Evolutionary conservation across 2,888 invertebrate species (phyloP).

Genomic region (Marasmarcha lunaedactyla): DNA sequence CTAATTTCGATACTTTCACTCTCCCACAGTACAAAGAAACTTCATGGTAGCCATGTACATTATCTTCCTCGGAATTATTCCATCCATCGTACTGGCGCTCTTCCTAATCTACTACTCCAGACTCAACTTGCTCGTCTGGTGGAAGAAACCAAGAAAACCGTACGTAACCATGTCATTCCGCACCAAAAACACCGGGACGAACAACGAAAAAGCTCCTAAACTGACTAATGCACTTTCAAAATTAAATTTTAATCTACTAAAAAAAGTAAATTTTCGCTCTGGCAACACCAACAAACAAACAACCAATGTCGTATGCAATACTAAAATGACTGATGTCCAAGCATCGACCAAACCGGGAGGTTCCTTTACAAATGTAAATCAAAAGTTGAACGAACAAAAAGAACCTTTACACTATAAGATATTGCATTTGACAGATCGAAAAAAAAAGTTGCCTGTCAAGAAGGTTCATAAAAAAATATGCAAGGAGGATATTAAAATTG

Average conservation of each 20-base stretch:
- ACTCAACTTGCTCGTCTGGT: conserved; percentile 71
- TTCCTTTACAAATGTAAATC: too few species aligned
- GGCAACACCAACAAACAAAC: too few species aligned
- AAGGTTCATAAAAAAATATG: conserved; percentile 36
- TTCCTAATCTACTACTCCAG: conserved; percentile 82
- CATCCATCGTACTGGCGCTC: conserved; percentile 74
- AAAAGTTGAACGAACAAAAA: too few species aligned
- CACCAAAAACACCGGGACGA: background rate
- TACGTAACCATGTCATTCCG: conserved; percentile 42
- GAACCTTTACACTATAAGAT: conserved; percentile 11
- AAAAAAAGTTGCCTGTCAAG: conserved; percentile 18
- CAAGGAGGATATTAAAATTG: conserved; percentile 46
- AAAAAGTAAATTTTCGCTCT: too few species aligned
- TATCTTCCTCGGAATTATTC: conserved; percentile 88
- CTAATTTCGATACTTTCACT: too few species aligned
- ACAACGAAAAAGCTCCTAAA: background rate
- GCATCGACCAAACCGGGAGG: too few species aligned
- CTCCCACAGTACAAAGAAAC: conserved; percentile 81
- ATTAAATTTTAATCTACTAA: conserved; percentile 1
- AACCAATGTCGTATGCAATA: too few species aligned
- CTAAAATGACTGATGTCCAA: background rate
- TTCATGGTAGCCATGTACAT: conserved; percentile 87
- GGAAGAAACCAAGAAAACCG: conserved; percentile 65
- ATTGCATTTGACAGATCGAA: conserved; percentile 15
- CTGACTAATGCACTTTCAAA: background rate